Conservation (phyloP, 2,113 vertebrate species). For the Melanostigma gelatinosum region DNA sequence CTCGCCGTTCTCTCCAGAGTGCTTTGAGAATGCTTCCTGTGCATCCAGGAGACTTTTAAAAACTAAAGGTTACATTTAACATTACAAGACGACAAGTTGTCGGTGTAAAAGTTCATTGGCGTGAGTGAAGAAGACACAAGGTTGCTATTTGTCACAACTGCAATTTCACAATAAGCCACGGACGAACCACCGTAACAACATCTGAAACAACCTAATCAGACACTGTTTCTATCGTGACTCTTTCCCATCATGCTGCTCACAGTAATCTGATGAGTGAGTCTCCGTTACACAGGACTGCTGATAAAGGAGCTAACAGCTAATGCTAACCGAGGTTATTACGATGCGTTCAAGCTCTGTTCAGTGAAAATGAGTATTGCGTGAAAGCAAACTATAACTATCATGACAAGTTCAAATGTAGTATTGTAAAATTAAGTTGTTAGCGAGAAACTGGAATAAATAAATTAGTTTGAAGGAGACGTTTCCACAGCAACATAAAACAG, state of each 20-base stretch:
- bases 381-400: background rate
- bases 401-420: background rate
- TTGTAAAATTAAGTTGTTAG: too few species aligned
- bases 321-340: background rate
- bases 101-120: background rate
- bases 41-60: background rate
- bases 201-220: background rate
- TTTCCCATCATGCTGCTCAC: background rate
- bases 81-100: too few species aligned
- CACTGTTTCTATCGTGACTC: too few species aligned
- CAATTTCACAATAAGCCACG: background rate
- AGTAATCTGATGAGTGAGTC: background rate
- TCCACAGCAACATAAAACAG: background rate
- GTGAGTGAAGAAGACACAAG: background rate
- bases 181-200: background rate
- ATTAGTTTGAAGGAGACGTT: background rate
- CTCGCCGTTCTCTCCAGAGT: slow-evolving; percentile 3
- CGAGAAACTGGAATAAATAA: background rate
- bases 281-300: background rate
- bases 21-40: slow-evolving; percentile 19
- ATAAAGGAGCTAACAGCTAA: background rate
- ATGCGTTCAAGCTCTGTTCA: background rate
- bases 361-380: background rate
- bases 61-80: background rate
- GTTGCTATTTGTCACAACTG: background rate